Percentiles rank a stretch among this genome's conserved stretches.
These are phyloP conservation scores for Orcinus orca DNA, from an alignment of 2,113 vertebrate species.

Conservation along the genomic window DNA sequence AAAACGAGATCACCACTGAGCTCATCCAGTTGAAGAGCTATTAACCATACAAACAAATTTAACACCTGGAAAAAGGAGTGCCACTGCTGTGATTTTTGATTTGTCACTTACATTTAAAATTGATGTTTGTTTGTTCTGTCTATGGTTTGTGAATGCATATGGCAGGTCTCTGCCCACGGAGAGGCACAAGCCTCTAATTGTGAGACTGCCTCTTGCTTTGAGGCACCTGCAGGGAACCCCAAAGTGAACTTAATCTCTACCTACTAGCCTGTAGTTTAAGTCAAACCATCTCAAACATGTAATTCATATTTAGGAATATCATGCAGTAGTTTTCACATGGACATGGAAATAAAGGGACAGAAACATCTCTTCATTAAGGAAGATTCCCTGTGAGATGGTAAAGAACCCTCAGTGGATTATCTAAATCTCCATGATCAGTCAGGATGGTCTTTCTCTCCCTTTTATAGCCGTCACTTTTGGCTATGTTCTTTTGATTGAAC, in stretches of 20 bases:
- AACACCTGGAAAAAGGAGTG: neutral
- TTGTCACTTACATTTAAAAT: neutral
- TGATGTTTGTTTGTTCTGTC: neutral
- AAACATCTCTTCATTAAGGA: neutral
- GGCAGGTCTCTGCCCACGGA: neutral
- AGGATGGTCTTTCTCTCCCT: neutral
- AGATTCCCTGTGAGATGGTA: neutral
- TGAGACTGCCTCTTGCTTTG: neutral
- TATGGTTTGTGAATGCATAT: neutral
- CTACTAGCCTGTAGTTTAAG: neutral
- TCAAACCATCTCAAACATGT: neutral
- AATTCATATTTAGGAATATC: neutral
- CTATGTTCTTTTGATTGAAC: neutral
- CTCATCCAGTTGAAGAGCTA: neutral
- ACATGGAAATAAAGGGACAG: neutral
- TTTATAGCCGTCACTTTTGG: neutral
- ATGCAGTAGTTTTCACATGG: neutral
- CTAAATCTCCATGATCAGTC: neutral
- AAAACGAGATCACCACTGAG: neutral
- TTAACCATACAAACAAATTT: neutral
- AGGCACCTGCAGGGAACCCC: neutral
- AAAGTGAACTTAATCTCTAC: neutral
- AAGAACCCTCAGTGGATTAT: fast-evolving
- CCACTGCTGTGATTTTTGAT: neutral
- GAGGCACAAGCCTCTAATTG: neutral